A percentile compares a stretch with the other conserved stretches of the same genome.
These are phyloP conservation scores for Albula glossodonta DNA, from an alignment of 2,113 vertebrate species.

Conservation along the genomic window DNA sequence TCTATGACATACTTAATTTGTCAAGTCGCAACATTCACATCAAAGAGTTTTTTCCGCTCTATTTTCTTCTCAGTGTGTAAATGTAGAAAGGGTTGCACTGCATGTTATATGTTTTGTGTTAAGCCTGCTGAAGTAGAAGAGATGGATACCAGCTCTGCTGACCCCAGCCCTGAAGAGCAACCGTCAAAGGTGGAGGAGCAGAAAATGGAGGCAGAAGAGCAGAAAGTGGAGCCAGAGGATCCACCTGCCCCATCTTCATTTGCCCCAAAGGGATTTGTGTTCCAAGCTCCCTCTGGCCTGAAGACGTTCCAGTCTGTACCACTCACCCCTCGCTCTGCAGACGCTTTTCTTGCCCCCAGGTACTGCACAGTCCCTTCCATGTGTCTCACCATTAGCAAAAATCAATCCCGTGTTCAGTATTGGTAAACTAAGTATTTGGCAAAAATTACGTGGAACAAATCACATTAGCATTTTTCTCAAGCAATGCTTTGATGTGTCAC, in stretches of 20 bases:
- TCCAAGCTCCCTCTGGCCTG: constrained; percentile 80
- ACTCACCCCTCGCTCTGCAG: constrained; percentile 76
- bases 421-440: no score
- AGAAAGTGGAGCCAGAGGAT: constrained; percentile 41
- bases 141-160: not conserved
- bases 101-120: not conserved
- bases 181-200: not conserved
- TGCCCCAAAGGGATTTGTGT: constrained; percentile 84
- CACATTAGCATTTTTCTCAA: no score
- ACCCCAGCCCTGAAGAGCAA: not conserved
- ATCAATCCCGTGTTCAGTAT: no score
- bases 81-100: not conserved
- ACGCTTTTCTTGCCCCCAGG: constrained; percentile 74
- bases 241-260: constrained; percentile 75
- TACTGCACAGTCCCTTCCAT: constrained; percentile 28
- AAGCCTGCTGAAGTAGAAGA: not conserved
- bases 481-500: no score
- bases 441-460: no score
- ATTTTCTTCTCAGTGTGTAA: no score
- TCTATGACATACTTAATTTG: not conserved
- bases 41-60: no score
- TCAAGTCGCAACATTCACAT: no score
- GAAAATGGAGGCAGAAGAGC: constrained; percentile 48
- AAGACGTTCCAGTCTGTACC: constrained; percentile 72
- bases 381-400: no score